Base-by-base conservation (phyloP, 2,888 invertebrate species). In the Pollenia amentaria region DNA sequence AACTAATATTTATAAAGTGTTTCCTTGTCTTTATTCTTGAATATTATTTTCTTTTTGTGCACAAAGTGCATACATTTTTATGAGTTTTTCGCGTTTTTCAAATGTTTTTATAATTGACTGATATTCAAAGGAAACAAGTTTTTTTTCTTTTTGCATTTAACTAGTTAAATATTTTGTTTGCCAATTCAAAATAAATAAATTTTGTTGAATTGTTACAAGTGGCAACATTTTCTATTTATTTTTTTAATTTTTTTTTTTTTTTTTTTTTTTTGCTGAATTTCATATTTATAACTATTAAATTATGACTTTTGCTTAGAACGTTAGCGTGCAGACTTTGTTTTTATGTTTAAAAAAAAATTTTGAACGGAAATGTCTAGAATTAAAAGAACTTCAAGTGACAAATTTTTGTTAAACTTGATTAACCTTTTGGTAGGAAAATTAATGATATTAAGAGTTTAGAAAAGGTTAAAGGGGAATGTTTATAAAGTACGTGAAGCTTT, bases 21-120 rank as follows among this genome's bases (percentile, higher is more conserved):
- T 75, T 81, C 40, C 57, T 55, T 51, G 57, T 75, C 60, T 55
- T 11, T 42, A 10, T 64, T 11, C 18, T 16, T 57, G 42, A 0
- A 16, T 60, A 29, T 46, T 21, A 16, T 55, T 72, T 46, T 51
- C 57, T 48, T 76, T 51, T 78, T 14, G 9, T 73, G 42, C 60
- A 38, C 12, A 48, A 78, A 77, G 10, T 62, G 78, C 16, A 78
- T 69, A 76, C 14, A 83, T 38, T 87, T 87, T 87, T 80, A 87
- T 87, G 87, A 48, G 72, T 53, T 83, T 87, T 62, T 87, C 72
- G 87, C 87, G 87, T 87, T 87, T 80, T 53, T 60, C n/a, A 77
- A 87, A 87, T 87, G 84, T 77, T 80, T 84, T 84, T 80, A 80
- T 87, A 87, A 87, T 87, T 87, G 87, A 72, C 70, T 87, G 70